phyloP scores from a whole-genome alignment of 2,113 vertebrate species.

The Glaucomys volans region DNA sequence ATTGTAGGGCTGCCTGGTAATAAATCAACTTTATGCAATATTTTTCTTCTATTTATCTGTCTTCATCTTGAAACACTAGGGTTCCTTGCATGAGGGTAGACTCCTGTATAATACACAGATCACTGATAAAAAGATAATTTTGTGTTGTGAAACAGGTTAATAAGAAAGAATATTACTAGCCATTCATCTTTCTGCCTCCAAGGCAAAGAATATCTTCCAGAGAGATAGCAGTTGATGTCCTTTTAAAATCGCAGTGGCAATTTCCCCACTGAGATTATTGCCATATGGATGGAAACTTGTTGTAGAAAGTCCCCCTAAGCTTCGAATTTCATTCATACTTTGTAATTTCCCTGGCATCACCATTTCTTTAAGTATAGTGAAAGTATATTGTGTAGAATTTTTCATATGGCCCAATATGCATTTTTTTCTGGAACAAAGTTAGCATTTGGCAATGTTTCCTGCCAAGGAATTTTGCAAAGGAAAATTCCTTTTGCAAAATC shows the following conservation, averaged over 20 bases:
- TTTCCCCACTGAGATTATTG: constrained; percentile 60
- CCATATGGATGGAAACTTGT: constrained; percentile 34
- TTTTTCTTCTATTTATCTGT: constrained; percentile 76
- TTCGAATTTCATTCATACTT: constrained; percentile 49
- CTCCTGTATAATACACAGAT: constrained; percentile 63
- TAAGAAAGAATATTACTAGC: constrained; percentile 81
- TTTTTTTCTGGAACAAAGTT: constrained; percentile 46
- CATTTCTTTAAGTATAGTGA: constrained; percentile 21
- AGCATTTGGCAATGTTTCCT: constrained; percentile 56
- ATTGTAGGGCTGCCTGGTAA: constrained; percentile 48
- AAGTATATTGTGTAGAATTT: constrained; percentile 28
- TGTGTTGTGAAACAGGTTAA: constrained; percentile 76
- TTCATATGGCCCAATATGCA: neutral
- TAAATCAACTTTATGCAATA: constrained; percentile 67
- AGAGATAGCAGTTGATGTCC: constrained; percentile 63
- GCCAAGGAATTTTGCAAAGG: constrained; percentile 61
- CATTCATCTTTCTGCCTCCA: constrained; percentile 80
- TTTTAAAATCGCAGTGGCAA: constrained; percentile 43
- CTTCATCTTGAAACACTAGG: constrained; percentile 64
- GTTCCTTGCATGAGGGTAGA: constrained; percentile 50
- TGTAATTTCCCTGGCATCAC: neutral
- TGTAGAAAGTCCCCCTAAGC: constrained; percentile 47
- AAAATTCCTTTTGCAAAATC: neutral
- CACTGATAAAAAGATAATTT: constrained; percentile 76
- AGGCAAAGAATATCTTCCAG: constrained; percentile 62